A percentile compares a stretch with the other conserved stretches of the same genome.
These are phyloP conservation scores for Potorous gilbertii DNA, from an alignment of 2,797 vertebrate genomes.

Conservation along the genomic window DNA sequence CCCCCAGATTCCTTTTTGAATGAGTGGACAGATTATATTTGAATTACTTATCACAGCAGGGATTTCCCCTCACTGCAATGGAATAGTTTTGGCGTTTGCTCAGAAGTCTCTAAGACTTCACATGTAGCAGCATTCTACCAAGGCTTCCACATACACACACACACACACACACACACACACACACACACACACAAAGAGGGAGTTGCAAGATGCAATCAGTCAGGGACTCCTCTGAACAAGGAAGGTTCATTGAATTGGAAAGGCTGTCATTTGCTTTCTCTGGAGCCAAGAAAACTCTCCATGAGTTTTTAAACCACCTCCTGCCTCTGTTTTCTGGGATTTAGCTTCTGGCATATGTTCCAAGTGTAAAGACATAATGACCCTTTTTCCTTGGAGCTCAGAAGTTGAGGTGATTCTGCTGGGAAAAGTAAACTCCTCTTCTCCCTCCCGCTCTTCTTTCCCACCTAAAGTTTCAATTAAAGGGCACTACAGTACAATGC, in stretches of 20 bases:
- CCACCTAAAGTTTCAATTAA: constrained; percentile 72
- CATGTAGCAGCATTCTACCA: neutral
- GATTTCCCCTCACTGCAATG: neutral
- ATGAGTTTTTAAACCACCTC: constrained; percentile 52
- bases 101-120: neutral
- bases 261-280: neutral
- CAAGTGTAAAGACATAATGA: constrained; percentile 50
- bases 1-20: too few relatives aligned
- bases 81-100: neutral
- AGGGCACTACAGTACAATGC: constrained; percentile 49
- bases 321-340: constrained; percentile 13
- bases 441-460: neutral
- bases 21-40: neutral
- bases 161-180: too few relatives aligned
- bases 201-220: neutral
- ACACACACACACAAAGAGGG: too few relatives aligned
- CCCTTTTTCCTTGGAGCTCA: constrained; percentile 42
- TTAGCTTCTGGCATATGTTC: constrained; percentile 50
- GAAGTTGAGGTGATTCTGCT: constrained; percentile 64
- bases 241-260: neutral
- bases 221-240: neutral
- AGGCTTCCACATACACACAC: neutral
- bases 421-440: constrained; percentile 52
- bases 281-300: constrained; percentile 38
- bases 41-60: neutral